Base-by-base conservation (phyloP, 2,888 invertebrate genomes). In the Platycheirus rosarum region DNA sequence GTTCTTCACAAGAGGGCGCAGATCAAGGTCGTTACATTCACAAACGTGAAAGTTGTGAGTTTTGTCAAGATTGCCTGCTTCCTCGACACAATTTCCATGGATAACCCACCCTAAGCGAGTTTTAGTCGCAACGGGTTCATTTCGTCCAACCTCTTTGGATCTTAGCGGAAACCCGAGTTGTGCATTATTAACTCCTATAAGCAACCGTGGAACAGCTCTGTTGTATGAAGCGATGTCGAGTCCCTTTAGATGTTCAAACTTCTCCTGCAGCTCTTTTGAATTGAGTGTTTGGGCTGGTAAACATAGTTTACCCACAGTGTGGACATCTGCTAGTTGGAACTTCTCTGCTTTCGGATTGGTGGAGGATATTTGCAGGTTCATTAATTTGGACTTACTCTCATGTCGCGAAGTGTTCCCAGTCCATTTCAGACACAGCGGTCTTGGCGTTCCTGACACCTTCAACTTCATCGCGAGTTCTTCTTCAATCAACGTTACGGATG, bases 171-270 rank as follows among this genome's bases (percentile, higher is more conserved):
- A 73, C 1, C 69, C 71, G 7, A 82, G 35, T 14, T 71, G 53
- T 18, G 69, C 70, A 11, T 84, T 85, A 9, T 75, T 63, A 2
- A 85, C 20, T 26, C 84, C 79, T 9, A 80, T 84, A 16, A 82
- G 65, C 8, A 82, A n/a, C n/a, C n/a, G n/a, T n/a, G n/a, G n/a
- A 6, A 46, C 40, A 2, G 63, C 66, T 6, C 65, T 46, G 0
- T 63, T 14, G 40, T 77, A 80, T 11, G 77, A 70, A 13, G 40
- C n/a, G 1, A 78, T 23, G 16, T 66, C 42, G 9, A 78, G n/a
- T 11, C 75, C 76, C 48, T 46, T 66, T n/a, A 85, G 44, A 16
- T 84, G 46, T 23, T 49, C 40, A 23, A 75, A 82, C 14, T 57
- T 63, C 2, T n/a, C n/a, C n/a, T 62, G 16, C 8, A 74, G 6